phyloP scores from a whole-genome alignment of 2,888 invertebrate species.

The Andrena marginata region DNA sequence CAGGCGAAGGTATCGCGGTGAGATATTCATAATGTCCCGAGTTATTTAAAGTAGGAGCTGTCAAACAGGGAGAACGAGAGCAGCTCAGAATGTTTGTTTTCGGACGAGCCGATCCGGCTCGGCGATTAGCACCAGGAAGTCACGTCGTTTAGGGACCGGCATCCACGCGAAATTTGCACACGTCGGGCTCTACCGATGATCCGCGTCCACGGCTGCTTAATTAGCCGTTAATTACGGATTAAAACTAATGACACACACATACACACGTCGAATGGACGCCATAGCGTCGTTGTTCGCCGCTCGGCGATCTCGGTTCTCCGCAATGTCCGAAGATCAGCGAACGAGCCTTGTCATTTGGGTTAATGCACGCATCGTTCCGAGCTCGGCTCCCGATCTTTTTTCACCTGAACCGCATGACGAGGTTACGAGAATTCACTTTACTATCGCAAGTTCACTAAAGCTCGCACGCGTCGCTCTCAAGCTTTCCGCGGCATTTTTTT shows the following conservation, averaged over 20 bases:
- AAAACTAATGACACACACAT: conserved; percentile 73
- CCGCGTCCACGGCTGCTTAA: conserved; percentile 61
- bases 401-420: conserved; percentile 52
- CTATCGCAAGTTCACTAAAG: conserved; percentile 57
- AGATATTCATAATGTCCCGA: conserved; percentile 44
- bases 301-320: conserved; percentile 69
- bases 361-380: conserved; percentile 61
- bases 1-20: conserved; percentile 14
- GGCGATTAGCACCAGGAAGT: conserved; percentile 52
- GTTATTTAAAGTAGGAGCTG: conserved; percentile 64
- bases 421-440: conserved; percentile 47
- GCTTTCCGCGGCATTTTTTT: conserved; percentile 80
- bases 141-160: conserved; percentile 50
- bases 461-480: conserved; percentile 74
- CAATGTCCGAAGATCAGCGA: conserved; percentile 66
- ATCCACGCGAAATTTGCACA: conserved; percentile 35
- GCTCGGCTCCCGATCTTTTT: conserved; percentile 46
- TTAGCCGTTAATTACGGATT: conserved; percentile 76
- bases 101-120: conserved; percentile 54
- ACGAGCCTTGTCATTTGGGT: conserved; percentile 61
- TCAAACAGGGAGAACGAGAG: conserved; percentile 70
- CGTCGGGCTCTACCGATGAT: conserved; percentile 29
- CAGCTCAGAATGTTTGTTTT: conserved; percentile 71
- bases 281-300: conserved; percentile 82
- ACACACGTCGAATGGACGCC: conserved; percentile 80